Base-by-base conservation (phyloP, 2,888 invertebrate species). In the Clostera curtula region DNA sequence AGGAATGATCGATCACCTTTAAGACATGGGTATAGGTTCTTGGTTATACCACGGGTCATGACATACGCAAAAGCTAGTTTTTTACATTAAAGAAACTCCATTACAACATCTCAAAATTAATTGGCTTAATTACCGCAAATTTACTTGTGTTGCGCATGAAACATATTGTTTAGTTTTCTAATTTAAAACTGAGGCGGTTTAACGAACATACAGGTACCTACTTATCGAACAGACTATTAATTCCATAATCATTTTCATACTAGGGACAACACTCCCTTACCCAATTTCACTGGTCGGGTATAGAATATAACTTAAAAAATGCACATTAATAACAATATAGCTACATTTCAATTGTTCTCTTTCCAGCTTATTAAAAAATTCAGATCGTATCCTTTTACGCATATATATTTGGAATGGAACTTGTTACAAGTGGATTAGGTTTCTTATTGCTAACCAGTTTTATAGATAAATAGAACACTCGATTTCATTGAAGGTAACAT, bases 281-380 rank as follows among this genome's bases (percentile, higher is more conserved):
- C 19, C 8, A 9, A 9, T 4, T 19, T 9, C 19, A 9, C 9
- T 19, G 4, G 19, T 19, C 8, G 14, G 3, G 4, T 15, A 12
- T 5, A 3, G 5, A 12, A 11, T 8, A 24, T 19, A 12, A 20
- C 3, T 21, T 9, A 9, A 13, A 15, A 56, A 60, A 56, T 60
- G 54, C 59, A 54, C 54, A 36, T 39, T 28, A 42, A 24, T 27
- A 27, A 25, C 53, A 43, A 25, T 63, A 57, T 66, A 66, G 64
- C 64, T 67, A 65, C 61, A 56, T 56, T 53, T 37, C 32, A 42
- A 49, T 44, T 44, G 29, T 43, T 39, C 29, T 41, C 29, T 19
- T 30, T 32, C 34, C 31, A 29, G 24, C 38, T 29, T 41, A 41
- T 34, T 27, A 11, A 24, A 42, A 25, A 36, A 31, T 35, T 56